phyloP scores from a whole-genome alignment of 2,797 vertebrate species.

The Lateolabrax maculatus region DNA sequence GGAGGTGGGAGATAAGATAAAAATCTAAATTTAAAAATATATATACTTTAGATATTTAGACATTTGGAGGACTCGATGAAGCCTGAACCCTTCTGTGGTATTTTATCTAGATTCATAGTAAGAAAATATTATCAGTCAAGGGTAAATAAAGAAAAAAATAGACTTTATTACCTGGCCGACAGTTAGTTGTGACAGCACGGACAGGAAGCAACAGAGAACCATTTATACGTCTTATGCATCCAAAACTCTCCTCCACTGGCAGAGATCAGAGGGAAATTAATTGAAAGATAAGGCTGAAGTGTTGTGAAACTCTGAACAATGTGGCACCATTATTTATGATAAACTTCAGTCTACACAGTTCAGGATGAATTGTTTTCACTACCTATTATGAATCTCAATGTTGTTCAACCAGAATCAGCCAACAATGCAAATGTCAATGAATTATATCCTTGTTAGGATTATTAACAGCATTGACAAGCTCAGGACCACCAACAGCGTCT shows the following conservation, averaged over 20 bases:
- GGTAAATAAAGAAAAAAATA: not conserved
- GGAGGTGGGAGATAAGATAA: constrained; percentile 1
- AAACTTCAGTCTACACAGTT: constrained; percentile 13
- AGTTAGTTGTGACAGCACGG: not conserved
- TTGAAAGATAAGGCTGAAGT: constrained; percentile 39
- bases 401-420: not conserved
- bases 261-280: constrained; percentile 26
- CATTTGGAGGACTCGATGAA: not conserved
- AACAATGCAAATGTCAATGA: not conserved
- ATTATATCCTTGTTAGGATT: too few relatives aligned
- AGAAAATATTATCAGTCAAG: too few relatives aligned
- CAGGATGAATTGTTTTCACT: not conserved
- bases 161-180: too few relatives aligned
- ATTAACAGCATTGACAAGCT: too few relatives aligned
- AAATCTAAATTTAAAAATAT: constrained; percentile 22
- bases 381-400: not conserved
- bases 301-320: constrained; percentile 20
- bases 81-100: not conserved
- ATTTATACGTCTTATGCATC: too few relatives aligned
- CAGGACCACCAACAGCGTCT: too few relatives aligned
- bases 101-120: not conserved
- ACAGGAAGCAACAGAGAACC: too few relatives aligned
- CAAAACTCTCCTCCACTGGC: not conserved
- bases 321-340: constrained; percentile 2
- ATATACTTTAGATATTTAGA: not conserved